Percentiles rank a stretch among this genome's conserved stretches.
phyloP scores from a whole-genome alignment of 2,113 vertebrate genomes.

The Phalacrocorax brasilianus region DNA sequence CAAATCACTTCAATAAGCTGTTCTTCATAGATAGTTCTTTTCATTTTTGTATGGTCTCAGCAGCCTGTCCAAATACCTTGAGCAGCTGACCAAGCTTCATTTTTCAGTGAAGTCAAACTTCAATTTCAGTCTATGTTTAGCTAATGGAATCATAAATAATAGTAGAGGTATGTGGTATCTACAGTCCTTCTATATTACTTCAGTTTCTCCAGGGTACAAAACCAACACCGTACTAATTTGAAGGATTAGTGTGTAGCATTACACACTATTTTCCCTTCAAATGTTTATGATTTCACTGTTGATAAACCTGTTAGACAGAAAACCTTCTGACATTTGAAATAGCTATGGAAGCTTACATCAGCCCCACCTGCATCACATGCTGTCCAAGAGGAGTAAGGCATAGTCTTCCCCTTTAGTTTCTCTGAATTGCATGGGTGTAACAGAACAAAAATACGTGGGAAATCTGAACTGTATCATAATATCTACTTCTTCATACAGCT shows the following conservation, averaged over 20 bases:
- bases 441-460: background rate
- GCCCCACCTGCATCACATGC: background rate
- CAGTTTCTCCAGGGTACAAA: background rate
- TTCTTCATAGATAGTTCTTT: background rate
- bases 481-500: background rate
- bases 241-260: background rate
- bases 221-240: background rate
- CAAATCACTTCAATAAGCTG: background rate
- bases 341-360: background rate
- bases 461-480: background rate
- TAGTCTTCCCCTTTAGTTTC: background rate
- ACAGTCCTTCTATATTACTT: background rate
- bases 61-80: background rate
- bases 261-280: background rate
- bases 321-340: background rate
- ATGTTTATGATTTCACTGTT: background rate
- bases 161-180: background rate
- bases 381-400: background rate
- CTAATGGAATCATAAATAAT: background rate
- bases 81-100: background rate
- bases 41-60: background rate
- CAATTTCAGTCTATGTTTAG: background rate
- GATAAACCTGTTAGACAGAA: background rate
- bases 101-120: background rate
- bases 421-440: background rate